Percentiles rank a stretch among this genome's conserved stretches.
Evolutionary conservation across 2,888 invertebrate genomes (phyloP).

Genomic region (Euphydryas editha): DNA sequence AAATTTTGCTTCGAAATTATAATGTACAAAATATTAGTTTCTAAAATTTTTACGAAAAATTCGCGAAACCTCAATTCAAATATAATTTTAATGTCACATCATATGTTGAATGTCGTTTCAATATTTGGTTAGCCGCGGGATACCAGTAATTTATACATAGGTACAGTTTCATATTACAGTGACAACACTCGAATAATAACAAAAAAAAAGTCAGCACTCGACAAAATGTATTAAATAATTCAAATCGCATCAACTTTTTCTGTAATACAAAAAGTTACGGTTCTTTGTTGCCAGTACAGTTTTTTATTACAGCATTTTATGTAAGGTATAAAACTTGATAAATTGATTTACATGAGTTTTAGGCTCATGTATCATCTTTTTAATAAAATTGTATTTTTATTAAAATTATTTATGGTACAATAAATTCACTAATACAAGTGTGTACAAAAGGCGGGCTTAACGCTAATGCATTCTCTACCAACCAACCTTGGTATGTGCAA

Average conservation of each 20-base stretch:
- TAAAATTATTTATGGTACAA: too few species aligned
- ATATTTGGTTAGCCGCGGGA: conserved; percentile 52
- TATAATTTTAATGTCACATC: conserved; percentile 13
- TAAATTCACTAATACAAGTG: too few species aligned
- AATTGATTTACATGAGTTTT: too few species aligned
- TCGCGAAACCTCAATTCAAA: conserved; percentile 16
- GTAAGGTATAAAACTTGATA: too few species aligned
- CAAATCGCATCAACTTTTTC: conserved; percentile 2
- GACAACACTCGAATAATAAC: conserved; percentile 4
- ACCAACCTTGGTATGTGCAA: too few species aligned
- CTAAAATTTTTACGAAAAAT: neutral
- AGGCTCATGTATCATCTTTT: too few species aligned
- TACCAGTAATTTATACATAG: conserved; percentile 12
- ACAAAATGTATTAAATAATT: conserved; percentile 1
- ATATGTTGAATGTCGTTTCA: conserved; percentile 39
- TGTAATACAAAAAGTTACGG: neutral
- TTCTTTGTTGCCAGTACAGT: neutral
- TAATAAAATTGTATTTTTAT: too few species aligned
- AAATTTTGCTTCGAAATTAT: neutral
- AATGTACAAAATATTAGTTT: neutral
- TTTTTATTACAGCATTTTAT: neutral
- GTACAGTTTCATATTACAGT: conserved; percentile 28
- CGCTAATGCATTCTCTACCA: too few species aligned
- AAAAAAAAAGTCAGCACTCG: neutral
- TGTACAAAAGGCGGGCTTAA: too few species aligned